phyloP scores from a whole-genome alignment of 1,140 invertebrate species.

The Ceratoteleas bidentatus region DNA sequence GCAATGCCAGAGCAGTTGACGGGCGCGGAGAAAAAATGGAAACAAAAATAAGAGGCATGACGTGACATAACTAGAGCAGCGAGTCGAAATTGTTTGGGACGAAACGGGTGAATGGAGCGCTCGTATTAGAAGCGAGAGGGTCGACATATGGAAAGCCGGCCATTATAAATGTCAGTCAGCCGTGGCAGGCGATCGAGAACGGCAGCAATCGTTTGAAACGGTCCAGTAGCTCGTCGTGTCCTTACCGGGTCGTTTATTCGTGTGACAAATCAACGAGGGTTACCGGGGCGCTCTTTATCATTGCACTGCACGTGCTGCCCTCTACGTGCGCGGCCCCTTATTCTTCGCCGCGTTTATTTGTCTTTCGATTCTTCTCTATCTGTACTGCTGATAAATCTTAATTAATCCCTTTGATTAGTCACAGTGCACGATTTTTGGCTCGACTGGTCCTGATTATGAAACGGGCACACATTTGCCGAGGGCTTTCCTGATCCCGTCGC shows the following conservation, averaged over 20 bases:
- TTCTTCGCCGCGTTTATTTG: constrained; percentile 42
- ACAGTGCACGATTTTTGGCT: constrained; percentile 36
- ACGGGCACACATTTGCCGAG: constrained; percentile 30
- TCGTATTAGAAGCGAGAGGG: constrained; percentile 42
- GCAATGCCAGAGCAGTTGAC: constrained; percentile 10
- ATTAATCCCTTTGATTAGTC: constrained; percentile 57
- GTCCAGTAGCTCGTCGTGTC: constrained; percentile 50
- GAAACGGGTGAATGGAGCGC: constrained; percentile 24
- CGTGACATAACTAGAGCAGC: constrained; percentile 45
- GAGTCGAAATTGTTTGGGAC: constrained; percentile 31
- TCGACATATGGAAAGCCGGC: constrained; percentile 55
- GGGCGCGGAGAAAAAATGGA: not conserved
- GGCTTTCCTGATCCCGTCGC: not conserved
- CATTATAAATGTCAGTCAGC: constrained; percentile 62
- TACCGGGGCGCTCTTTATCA: constrained; percentile 53
- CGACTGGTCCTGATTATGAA: constrained; percentile 22
- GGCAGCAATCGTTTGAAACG: constrained; percentile 57
- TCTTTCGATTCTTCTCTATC: constrained; percentile 36
- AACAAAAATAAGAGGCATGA: constrained; percentile 34
- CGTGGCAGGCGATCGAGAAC: constrained; percentile 53
- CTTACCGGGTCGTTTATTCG: constrained; percentile 60
- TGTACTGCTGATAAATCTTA: constrained; percentile 42
- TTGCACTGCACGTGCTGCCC: constrained; percentile 38
- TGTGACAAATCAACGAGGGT: constrained; percentile 62
- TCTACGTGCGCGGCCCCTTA: constrained; percentile 30